phyloP scores from a whole-genome alignment of 2,797 vertebrate genomes.

The Tokudaia tokunoshimensis region DNA sequence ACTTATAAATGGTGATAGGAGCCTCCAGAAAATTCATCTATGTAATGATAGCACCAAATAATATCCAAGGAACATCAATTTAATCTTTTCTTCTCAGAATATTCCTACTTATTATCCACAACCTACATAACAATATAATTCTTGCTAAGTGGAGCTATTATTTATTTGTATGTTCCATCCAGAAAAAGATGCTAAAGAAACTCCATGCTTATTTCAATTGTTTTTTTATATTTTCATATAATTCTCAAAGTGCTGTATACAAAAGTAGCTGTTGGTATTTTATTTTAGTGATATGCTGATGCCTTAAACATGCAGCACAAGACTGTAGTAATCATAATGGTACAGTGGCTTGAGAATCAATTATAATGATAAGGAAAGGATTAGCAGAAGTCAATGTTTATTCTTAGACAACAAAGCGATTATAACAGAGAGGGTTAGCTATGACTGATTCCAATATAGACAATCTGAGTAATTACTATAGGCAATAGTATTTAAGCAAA shows the following conservation, averaged over 20 bases:
- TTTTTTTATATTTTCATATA: not conserved
- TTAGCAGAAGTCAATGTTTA: not conserved
- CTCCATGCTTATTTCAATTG: not conserved
- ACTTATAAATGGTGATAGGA: conserved; percentile 48
- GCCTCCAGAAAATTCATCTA: conserved; percentile 42
- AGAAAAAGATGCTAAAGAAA: not conserved
- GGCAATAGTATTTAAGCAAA: not conserved
- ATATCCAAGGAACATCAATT: conserved; percentile 54
- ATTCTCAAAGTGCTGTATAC: not conserved
- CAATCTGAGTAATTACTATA: not conserved
- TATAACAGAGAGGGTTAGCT: not conserved
- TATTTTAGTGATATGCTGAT: not conserved
- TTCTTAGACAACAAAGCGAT: not conserved
- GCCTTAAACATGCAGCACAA: not conserved
- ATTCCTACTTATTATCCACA: conserved; percentile 55
- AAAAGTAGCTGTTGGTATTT: not conserved
- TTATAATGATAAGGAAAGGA: not conserved
- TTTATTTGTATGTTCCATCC: not conserved
- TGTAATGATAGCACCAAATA: conserved; percentile 53
- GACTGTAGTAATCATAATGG: not conserved
- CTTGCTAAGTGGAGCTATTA: conserved; percentile 22
- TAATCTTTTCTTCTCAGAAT: conserved; percentile 59
- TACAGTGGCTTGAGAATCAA: not conserved
- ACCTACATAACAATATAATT: not conserved
- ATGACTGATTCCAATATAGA: not conserved